These are phyloP conservation scores for Tridacna crocea DNA, from an alignment of 2,888 invertebrate genomes.

Conservation along the genomic window DNA sequence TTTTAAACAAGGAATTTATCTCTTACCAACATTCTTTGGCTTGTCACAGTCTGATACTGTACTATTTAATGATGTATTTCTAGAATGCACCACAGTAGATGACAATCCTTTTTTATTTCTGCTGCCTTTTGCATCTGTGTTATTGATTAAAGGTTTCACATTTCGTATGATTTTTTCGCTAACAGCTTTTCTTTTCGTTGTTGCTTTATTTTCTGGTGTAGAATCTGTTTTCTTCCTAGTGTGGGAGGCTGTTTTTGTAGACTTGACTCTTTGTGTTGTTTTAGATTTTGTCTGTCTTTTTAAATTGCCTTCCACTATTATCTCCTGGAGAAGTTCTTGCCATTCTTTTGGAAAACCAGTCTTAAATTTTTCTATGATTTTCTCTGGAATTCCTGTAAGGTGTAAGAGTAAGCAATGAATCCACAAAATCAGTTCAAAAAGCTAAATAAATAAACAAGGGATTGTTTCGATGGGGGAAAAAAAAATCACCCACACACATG, in stretches of 20 bases:
- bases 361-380: slow-evolving; percentile 61
- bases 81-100: neutral
- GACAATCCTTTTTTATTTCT: neutral
- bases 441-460: too few relatives aligned
- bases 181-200: neutral
- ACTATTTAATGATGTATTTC: neutral
- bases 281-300: slow-evolving; percentile 24
- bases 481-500: too few relatives aligned
- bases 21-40: slow-evolving; percentile 21
- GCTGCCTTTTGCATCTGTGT: neutral
- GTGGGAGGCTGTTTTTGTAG: neutral
- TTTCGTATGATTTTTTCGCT: slow-evolving; percentile 11
- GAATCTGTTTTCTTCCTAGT: neutral
- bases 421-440: too few relatives aligned
- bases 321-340: slow-evolving; percentile 65
- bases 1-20: neutral
- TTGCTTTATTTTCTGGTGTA: neutral
- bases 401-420: too few relatives aligned
- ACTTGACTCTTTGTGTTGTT: neutral
- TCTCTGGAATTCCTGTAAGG: slow-evolving; percentile 60
- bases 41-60: neutral
- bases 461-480: too few relatives aligned
- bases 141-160: neutral
- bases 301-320: neutral
- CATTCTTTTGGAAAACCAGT: slow-evolving; percentile 72